Conservation (phyloP, 2,797 vertebrate genomes). For the Eulemur coronatus region DNA sequence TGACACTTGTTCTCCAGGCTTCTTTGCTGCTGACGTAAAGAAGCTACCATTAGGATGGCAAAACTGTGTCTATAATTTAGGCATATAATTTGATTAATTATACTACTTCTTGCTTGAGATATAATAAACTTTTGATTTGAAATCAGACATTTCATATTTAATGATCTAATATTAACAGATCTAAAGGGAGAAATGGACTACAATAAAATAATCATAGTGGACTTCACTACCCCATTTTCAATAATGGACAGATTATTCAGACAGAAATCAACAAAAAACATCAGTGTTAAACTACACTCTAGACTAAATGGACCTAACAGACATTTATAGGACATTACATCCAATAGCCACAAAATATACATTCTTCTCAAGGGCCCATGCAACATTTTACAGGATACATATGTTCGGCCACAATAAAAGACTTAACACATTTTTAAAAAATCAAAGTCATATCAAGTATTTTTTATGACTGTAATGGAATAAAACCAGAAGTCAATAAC, state of each 20-base stretch:
- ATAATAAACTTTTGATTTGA: no score
- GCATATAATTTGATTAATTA: no score
- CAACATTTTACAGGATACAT: not conserved
- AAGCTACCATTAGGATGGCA: no score
- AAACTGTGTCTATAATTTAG: no score
- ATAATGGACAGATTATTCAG: not conserved
- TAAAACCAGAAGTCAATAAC: not conserved
- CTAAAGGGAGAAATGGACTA: not conserved
- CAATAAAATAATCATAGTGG: not conserved
- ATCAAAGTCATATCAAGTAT: not conserved
- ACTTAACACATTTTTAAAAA: not conserved
- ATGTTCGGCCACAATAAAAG: not conserved
- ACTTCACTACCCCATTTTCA: not conserved
- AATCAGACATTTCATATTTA: no score
- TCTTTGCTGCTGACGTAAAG: no score
- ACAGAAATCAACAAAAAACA: not conserved
- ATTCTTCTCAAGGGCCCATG: not conserved
- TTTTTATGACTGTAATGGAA: not conserved
- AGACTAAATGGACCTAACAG: not conserved
- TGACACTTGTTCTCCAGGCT: no score
- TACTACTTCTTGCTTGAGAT: no score
- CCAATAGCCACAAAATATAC: not conserved
- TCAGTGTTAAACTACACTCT: not conserved
- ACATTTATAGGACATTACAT: not conserved
- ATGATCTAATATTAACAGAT: not conserved